Evolutionary conservation across 2,797 vertebrate species (phyloP).

Genomic region (Rhodeus uyekii): DNA sequence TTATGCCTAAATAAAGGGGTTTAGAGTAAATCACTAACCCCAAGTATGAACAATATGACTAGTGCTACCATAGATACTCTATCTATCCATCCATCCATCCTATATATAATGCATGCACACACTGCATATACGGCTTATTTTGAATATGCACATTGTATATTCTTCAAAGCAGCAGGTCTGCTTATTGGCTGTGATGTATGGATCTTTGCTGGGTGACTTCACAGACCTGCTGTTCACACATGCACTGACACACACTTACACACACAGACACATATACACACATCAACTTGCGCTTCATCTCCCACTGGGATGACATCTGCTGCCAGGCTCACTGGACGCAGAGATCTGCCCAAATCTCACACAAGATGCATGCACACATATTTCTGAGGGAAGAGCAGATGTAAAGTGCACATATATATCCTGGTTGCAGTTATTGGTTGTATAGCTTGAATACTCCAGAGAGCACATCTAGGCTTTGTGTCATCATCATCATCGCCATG

Average conservation of each 20-base stretch:
- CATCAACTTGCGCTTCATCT: slow-evolving; percentile 66
- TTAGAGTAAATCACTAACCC: not conserved
- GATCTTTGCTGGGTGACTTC: slow-evolving; percentile 37
- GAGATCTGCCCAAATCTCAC: slow-evolving; percentile 36
- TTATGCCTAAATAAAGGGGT: not conserved
- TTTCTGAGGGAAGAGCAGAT: slow-evolving; percentile 27
- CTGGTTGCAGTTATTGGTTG: slow-evolving; percentile 8
- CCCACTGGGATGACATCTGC: slow-evolving; percentile 83
- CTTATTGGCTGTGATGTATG: slow-evolving; percentile 43
- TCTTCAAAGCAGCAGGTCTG: slow-evolving; percentile 22
- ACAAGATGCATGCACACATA: slow-evolving; percentile 14
- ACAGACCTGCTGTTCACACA: slow-evolving; percentile 41
- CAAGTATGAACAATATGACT: not conserved
- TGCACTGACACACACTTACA: slow-evolving; percentile 45
- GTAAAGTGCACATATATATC: not conserved
- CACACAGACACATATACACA: slow-evolving; percentile 62
- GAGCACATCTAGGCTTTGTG: slow-evolving; percentile 26
- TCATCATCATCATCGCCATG: slow-evolving; percentile 25
- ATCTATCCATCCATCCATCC: no score
- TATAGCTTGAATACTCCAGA: slow-evolving; percentile 8
- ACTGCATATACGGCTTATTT: no score
- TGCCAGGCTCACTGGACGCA: slow-evolving; percentile 63
- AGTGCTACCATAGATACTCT: no score
- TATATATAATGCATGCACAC: no score
- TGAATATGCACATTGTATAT: slow-evolving; percentile 10